These are phyloP conservation scores for Orchesella flavescens DNA, from an alignment of 2,888 invertebrate genomes.

Conservation along the genomic window DNA sequence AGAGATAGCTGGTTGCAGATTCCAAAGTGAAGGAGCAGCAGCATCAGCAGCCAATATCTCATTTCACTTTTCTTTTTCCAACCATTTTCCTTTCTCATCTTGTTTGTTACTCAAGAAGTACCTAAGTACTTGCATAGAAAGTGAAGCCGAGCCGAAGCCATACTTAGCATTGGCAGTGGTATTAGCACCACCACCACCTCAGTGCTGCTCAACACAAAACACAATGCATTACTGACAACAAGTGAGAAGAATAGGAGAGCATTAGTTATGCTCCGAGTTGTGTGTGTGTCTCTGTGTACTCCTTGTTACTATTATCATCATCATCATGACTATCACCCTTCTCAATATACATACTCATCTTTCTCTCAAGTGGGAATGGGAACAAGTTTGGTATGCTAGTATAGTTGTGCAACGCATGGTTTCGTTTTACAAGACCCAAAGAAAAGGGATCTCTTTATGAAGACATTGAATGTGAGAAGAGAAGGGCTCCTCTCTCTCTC, in stretches of 20 bases:
- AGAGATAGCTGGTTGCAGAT: conserved; percentile 31
- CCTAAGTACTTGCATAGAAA: background rate
- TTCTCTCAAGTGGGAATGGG: background rate
- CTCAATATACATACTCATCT: conserved; percentile 8
- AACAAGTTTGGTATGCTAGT: background rate
- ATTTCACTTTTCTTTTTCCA: conserved; percentile 20
- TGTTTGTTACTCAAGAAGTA: background rate
- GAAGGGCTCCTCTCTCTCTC: conserved; percentile 1
- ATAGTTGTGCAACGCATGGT: background rate
- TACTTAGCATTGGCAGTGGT: background rate
- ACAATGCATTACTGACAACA: conserved; percentile 3
- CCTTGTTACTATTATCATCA: background rate
- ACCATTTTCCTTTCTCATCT: conserved; percentile 3
- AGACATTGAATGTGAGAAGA: conserved; percentile 17
- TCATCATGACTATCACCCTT: background rate
- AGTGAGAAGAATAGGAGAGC: conserved; percentile 24
- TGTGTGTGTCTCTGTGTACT: background rate
- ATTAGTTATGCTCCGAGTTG: background rate
- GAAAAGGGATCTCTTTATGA: conserved; percentile 43
- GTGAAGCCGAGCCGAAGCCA: background rate
- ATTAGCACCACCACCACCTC: no score
- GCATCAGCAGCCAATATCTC: conserved; percentile 42
- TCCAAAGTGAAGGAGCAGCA: conserved; percentile 10
- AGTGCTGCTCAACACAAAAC: no score
- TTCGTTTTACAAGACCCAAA: background rate